Conservation (phyloP, 2,113 vertebrate genomes). For the Setophaga petechia region DNA sequence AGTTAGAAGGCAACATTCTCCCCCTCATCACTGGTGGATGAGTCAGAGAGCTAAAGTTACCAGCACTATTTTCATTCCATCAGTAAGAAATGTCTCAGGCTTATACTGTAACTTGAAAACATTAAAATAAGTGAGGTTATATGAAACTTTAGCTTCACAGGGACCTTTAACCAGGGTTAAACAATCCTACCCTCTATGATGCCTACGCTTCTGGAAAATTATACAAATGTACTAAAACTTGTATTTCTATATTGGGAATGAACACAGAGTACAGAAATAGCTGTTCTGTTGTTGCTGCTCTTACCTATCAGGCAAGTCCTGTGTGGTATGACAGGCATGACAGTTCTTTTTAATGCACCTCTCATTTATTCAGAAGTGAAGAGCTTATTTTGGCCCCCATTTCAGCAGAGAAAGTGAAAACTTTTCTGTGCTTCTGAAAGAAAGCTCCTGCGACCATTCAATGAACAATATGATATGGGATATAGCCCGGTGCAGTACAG, state of each 20-base stretch:
- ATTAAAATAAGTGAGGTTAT: not conserved
- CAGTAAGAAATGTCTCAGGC: not conserved
- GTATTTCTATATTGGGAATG: not conserved
- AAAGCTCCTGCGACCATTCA: not conserved
- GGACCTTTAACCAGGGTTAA: not conserved
- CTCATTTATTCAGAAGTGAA: not conserved
- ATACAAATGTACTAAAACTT: not conserved
- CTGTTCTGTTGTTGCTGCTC: not conserved
- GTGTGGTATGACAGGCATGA: not conserved
- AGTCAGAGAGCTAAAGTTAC: conserved; percentile 50
- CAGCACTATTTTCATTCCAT: conserved; percentile 8
- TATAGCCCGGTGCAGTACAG: not conserved
- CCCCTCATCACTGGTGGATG: conserved; percentile 22
- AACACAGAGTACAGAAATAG: not conserved
- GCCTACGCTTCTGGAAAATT: not conserved
- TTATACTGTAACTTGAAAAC: not conserved
- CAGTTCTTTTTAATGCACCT: not conserved
- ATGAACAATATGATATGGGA: not conserved
- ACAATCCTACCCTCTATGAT: not conserved
- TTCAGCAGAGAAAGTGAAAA: not conserved
- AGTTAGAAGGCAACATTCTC: not conserved
- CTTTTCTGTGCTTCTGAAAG: not conserved
- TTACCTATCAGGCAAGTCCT: not conserved
- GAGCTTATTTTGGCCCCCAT: not conserved
- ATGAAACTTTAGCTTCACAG: conserved; percentile 4